These are phyloP conservation scores for Blastobasis lacticolella DNA, from an alignment of 2,888 invertebrate genomes.

Conservation along the genomic window DNA sequence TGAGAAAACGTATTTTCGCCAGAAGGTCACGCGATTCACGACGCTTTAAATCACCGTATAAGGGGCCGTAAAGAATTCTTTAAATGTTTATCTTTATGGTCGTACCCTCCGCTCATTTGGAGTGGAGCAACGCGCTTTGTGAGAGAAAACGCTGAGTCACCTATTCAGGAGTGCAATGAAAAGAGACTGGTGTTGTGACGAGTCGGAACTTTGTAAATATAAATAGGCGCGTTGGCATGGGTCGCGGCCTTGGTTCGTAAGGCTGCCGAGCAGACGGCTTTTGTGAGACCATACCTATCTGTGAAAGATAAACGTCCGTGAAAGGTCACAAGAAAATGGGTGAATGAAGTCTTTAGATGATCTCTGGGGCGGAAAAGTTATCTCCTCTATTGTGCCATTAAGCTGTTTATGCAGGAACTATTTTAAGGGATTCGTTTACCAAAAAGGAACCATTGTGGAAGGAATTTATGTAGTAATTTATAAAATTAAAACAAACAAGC, in stretches of 20 bases:
- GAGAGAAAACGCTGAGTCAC: conserved; percentile 42
- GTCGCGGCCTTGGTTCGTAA: conserved; percentile 31
- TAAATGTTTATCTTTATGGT: conserved; percentile 37
- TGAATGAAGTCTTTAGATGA: no score
- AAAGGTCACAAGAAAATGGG: no score
- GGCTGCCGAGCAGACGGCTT: no score
- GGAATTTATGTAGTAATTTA: no score
- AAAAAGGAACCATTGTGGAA: no score
- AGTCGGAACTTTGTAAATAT: conserved; percentile 25
- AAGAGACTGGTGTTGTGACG: conserved; percentile 37
- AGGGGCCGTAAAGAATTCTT: conserved; percentile 11
- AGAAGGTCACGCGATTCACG: neutral
- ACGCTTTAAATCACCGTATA: conserved; percentile 3
- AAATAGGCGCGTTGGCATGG: conserved; percentile 26
- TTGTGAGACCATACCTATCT: no score
- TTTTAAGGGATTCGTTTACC: no score
- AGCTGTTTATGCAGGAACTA: no score
- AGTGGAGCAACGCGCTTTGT: conserved; percentile 21
- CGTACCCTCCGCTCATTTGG: conserved; percentile 17
- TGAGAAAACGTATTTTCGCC: neutral
- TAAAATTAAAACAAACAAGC: no score
- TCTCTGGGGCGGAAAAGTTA: no score
- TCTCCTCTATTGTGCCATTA: no score
- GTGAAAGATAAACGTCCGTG: no score
- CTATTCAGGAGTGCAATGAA: conserved; percentile 41